These are phyloP conservation scores for Microcebus murinus DNA, from an alignment of 2,113 vertebrate species.

Conservation along the genomic window DNA sequence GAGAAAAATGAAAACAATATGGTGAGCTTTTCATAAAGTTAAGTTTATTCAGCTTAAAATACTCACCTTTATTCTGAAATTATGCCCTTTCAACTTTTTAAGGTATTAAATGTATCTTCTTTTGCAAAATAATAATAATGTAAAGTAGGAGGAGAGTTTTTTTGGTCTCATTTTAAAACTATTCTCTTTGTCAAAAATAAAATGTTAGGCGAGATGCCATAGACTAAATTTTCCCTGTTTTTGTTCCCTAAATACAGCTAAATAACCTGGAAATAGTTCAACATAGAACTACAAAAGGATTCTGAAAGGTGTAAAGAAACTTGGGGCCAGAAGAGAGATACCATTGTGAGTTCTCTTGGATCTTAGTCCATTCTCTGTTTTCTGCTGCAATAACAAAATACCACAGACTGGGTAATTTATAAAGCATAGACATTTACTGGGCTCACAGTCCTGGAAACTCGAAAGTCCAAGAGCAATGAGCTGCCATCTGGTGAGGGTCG, in stretches of 20 bases:
- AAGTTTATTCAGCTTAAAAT: neutral
- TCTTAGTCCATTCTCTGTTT: neutral
- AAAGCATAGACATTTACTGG: neutral
- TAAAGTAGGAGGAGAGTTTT: neutral
- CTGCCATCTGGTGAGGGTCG: neutral
- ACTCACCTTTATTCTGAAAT: neutral
- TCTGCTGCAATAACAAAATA: neutral
- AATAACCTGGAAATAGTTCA: neutral
- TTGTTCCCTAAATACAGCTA: neutral
- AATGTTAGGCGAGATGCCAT: neutral
- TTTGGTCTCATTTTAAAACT: neutral
- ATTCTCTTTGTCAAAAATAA: neutral
- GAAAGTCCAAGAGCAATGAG: neutral
- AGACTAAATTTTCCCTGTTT: neutral
- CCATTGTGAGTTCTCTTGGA: neutral
- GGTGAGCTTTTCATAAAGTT: neutral
- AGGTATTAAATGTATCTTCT: neutral
- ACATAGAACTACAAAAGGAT: neutral
- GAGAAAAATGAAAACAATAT: neutral
- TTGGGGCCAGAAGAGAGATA: neutral
- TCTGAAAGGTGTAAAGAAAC: neutral
- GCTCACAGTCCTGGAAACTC: neutral
- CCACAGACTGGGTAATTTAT: neutral
- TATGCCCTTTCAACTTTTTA: neutral
- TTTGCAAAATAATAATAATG: neutral